Evolutionary conservation across 2,888 invertebrate genomes (phyloP).

Genomic region (Adineta ricciae): DNA sequence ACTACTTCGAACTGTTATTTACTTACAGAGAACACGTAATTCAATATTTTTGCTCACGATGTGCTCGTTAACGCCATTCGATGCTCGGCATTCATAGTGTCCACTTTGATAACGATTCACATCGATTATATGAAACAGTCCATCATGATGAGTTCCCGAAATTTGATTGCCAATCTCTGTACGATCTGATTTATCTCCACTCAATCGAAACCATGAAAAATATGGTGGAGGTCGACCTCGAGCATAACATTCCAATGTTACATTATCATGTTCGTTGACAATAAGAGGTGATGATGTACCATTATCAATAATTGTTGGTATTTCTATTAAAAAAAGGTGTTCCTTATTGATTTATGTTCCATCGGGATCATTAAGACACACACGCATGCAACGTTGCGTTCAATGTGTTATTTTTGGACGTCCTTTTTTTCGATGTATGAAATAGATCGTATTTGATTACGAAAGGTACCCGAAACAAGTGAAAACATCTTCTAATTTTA

Average conservation of each 20-base stretch:
- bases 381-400: too few species aligned
- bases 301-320: not conserved
- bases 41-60: conserved; percentile 14
- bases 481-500: too few species aligned
- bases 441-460: too few species aligned
- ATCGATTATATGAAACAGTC: not conserved
- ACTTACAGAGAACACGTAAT: conserved; percentile 17
- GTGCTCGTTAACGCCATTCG: not conserved
- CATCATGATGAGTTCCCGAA: not conserved
- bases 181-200: not conserved
- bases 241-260: not conserved
- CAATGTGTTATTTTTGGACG: too few species aligned
- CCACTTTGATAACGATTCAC: not conserved
- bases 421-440: too few species aligned
- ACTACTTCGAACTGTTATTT: not conserved
- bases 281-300: not conserved
- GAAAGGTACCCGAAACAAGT: too few species aligned
- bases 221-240: not conserved
- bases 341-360: too few species aligned
- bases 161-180: not conserved
- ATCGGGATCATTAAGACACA: too few species aligned
- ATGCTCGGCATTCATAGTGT: not conserved
- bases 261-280: not conserved
- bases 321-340: not conserved
- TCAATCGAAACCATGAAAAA: not conserved